Conservation (phyloP, 2,113 vertebrate genomes). For the Opisthocomus hoazin region DNA sequence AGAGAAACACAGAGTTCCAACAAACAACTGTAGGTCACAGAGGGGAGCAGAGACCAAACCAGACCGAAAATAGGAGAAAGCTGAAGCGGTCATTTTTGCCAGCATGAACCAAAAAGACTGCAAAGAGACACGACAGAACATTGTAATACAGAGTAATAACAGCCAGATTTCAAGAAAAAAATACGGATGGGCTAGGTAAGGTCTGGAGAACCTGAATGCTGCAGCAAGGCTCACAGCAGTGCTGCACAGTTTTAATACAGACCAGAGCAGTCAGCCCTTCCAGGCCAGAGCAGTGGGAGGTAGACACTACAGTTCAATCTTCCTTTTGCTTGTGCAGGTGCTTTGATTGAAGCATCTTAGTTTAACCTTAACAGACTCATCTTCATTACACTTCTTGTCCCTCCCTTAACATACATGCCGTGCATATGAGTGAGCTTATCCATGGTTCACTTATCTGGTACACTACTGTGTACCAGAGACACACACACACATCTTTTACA, state of each 20-base stretch:
- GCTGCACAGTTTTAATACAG: neutral
- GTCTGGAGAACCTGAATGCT: neutral
- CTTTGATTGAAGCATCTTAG: neutral
- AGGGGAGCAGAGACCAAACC: neutral
- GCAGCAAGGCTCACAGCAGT: neutral
- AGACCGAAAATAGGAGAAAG: neutral
- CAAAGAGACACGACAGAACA: neutral
- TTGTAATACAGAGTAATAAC: neutral
- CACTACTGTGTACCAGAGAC: neutral
- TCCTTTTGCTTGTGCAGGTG: neutral
- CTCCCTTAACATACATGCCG: neutral
- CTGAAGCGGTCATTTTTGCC: neutral
- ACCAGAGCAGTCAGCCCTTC: fast-evolving
- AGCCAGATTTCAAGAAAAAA: neutral
- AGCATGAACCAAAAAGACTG: neutral
- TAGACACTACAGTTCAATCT: neutral
- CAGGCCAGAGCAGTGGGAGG: neutral
- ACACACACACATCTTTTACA: neutral
- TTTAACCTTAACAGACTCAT: neutral
- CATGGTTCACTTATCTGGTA: neutral
- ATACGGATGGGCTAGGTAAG: neutral
- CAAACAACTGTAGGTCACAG: neutral
- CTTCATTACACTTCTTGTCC: neutral
- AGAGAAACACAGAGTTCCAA: neutral
- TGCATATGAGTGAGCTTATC: neutral